These are phyloP conservation scores for Bolinopsis microptera DNA, from an alignment of 37 sponge, comb jelly and placozoan genomes.

Conservation along the genomic window DNA sequence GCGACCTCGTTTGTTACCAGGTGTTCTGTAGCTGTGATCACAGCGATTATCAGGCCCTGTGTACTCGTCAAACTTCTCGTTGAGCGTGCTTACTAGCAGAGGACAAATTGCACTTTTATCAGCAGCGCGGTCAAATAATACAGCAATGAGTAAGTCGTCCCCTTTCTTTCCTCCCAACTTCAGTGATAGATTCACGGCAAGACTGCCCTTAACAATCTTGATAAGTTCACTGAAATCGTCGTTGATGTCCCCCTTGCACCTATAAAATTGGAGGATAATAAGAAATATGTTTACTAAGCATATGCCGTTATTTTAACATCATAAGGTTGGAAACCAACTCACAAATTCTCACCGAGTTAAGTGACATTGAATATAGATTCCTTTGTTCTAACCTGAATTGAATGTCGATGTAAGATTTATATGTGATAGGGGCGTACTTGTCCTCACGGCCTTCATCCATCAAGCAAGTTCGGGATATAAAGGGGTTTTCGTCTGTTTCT, in stretches of 20 bases:
- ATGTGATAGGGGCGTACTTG: background rate
- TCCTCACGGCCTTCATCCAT: background rate
- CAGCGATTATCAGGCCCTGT: background rate
- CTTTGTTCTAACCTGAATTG: conserved; percentile 28
- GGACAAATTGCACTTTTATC: conserved; percentile 40
- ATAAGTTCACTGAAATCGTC: background rate
- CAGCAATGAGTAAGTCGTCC: conserved; percentile 27
- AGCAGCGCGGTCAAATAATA: conserved; percentile 17
- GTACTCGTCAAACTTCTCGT: background rate
- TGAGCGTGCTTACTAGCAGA: background rate
- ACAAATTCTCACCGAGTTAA: too few relatives aligned
- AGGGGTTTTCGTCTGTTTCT: background rate
- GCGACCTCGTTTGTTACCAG: background rate
- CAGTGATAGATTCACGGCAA: background rate
- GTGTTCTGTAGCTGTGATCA: background rate
- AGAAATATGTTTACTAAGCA: too few relatives aligned
- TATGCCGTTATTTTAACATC: too few relatives aligned
- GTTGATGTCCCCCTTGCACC: background rate
- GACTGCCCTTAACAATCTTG: background rate
- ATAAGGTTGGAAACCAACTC: too few relatives aligned
- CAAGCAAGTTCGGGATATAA: conserved; percentile 41
- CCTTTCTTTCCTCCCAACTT: conserved; percentile 17
- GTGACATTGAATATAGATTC: too few relatives aligned
- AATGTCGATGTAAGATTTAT: conserved; percentile 8
- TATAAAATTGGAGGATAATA: background rate